Evolutionary conservation across 2,888 invertebrate genomes (phyloP), one percentile per base, ranked within the genome.

Genomic region (Pimpla rufipes): DNA sequence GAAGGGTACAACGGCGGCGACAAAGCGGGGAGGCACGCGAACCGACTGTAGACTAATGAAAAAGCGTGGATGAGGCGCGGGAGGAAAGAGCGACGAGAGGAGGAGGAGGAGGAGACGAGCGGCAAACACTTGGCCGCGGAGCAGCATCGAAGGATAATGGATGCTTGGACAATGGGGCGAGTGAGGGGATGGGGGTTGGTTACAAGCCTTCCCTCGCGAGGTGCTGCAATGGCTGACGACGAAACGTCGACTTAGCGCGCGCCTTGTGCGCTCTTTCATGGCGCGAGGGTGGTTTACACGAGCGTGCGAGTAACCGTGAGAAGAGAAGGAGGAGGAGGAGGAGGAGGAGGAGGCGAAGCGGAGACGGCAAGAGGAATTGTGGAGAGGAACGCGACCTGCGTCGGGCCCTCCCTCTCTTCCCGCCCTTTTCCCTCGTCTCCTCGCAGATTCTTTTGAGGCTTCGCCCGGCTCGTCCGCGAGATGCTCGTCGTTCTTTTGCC

Each of bases 141-240:
- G 78, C 74, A 82, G 82, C 71, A 80, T 84, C 57, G 82, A 74
- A 80, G 75, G 64, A 85, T 84, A 85, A 84, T 84, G 84, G 78
- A 76, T 79, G 67, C 21, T 62, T 57, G 79, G 79, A 86, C 84
- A 85, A 86, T 86, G 40, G 75, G 23, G 37, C 3, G 29, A 5
- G 29, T 2, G 29, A 5, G 29, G 29, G 29, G 29, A 29, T 23
- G 75, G 18, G 29, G 47, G 29, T 67, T 59, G 81, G 35, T 55
- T 29, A 42, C 45, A 18, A 59, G 13, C 81, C 45, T 67, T 67
- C 64, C 73, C 50, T 10, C 13, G 8, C 1, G 8, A n/a, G 68
- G 68, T 47, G 77, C 57, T 68, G 62, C 70, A 62, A 37, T 45
- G 45, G 29, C 40, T 16, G 68, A 35, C 50, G 57, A 77, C 47